phyloP scores from a whole-genome alignment of 1,140 invertebrate species.

The Anoplophora glabripennis region DNA sequence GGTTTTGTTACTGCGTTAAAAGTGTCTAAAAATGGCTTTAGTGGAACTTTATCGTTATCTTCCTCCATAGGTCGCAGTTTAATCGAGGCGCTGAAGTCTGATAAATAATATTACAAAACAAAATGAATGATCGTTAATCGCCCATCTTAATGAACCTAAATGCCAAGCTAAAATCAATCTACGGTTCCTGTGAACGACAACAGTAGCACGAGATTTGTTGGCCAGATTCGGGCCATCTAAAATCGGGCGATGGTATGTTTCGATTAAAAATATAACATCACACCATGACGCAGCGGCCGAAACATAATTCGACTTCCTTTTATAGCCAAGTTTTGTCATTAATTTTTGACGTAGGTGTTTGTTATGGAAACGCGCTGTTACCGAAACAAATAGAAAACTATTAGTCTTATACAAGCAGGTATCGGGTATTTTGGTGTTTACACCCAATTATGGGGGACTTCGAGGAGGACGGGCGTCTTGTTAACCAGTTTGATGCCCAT shows the following conservation, averaged over 20 bases:
- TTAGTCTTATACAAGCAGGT: conserved; percentile 23
- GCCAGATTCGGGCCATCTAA: conserved; percentile 19
- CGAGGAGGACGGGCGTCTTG: too few relatives aligned
- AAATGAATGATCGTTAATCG: conserved; percentile 28
- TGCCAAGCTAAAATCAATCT: conserved; percentile 29
- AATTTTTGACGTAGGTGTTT: conserved; percentile 27
- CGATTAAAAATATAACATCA: conserved; percentile 35
- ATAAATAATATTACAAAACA: conserved; percentile 4
- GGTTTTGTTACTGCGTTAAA: too few relatives aligned
- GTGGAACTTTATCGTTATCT: background rate
- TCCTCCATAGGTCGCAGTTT: background rate
- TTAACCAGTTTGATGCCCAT: too few relatives aligned
- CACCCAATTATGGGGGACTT: too few relatives aligned
- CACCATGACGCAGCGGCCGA: conserved; percentile 27
- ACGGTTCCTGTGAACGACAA: conserved; percentile 24
- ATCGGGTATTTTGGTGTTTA: too few relatives aligned
- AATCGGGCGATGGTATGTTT: conserved; percentile 18
- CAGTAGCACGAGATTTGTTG: conserved; percentile 30
- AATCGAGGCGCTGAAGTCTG: too few relatives aligned
- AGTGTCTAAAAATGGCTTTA: too few relatives aligned
- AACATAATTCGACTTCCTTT: conserved; percentile 22
- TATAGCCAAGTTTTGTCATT: conserved; percentile 36
- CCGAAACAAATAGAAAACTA: conserved; percentile 39
- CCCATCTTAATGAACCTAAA: conserved; percentile 32
- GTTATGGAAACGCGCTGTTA: conserved; percentile 33